These are phyloP conservation scores for Rugalucina vietnamica DNA, from an alignment of 2,888 invertebrate genomes.

Conservation along the genomic window DNA sequence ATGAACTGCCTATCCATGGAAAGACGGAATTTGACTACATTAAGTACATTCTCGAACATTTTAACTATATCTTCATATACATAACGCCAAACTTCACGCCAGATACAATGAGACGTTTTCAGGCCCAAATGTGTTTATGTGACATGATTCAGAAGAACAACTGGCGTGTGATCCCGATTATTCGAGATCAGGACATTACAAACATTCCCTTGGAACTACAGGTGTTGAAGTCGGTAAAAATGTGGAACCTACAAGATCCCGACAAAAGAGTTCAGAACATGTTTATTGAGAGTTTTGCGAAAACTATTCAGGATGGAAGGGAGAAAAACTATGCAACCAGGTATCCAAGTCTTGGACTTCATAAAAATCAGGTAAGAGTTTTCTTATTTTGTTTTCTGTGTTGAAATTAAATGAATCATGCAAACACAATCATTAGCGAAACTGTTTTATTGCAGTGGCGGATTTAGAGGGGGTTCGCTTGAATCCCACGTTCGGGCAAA, in stretches of 20 bases:
- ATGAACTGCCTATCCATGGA: background rate
- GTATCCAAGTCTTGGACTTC: background rate
- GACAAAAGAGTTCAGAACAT: background rate
- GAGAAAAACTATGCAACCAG: background rate
- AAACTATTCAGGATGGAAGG: background rate
- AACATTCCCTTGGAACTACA: background rate
- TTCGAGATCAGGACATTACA: background rate
- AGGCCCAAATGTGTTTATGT: conserved; percentile 2
- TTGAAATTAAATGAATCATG: no score
- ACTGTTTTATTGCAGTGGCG: no score
- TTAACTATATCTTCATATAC: background rate
- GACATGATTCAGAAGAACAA: background rate
- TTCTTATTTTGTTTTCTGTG: no score
- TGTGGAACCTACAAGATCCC: background rate
- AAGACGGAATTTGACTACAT: background rate
- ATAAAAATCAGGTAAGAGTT: background rate
- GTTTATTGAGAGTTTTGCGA: background rate
- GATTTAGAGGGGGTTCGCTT: no score
- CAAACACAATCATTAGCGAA: no score
- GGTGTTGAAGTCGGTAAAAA: background rate
- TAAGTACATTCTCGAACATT: background rate
- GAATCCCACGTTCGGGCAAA: no score
- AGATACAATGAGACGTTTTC: background rate
- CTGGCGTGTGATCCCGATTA: background rate
- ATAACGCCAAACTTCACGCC: background rate